A percentile compares a stretch with the other conserved stretches of the same genome.
Evolutionary conservation across 2,113 vertebrate genomes (phyloP).

Genomic region (Gavialis gangeticus): DNA sequence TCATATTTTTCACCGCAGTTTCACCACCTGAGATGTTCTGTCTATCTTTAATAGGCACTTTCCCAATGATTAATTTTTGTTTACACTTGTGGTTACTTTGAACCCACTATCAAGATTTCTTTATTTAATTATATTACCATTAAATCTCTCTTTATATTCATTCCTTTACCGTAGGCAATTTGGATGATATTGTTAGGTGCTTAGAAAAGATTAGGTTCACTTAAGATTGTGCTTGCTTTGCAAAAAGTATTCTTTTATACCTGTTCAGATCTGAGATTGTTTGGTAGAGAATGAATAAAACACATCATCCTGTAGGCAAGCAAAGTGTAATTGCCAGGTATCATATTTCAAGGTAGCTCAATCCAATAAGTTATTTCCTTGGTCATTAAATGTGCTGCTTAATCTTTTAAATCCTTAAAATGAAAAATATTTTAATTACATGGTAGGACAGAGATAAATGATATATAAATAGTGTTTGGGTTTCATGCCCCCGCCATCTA

Average conservation of each 20-base stretch:
- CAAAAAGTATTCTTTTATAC: slow-evolving; percentile 62
- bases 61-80: slow-evolving; percentile 30
- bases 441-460: not conserved
- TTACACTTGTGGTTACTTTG: slow-evolving; percentile 62
- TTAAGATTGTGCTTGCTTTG: slow-evolving; percentile 67
- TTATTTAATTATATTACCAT: slow-evolving; percentile 67
- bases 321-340: slow-evolving; percentile 72
- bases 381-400: slow-evolving; percentile 54
- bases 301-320: slow-evolving; percentile 64
- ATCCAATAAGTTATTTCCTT: slow-evolving; percentile 74
- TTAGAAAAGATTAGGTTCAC: slow-evolving; percentile 69
- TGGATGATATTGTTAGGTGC: slow-evolving; percentile 49
- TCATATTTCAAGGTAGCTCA: slow-evolving; percentile 63
- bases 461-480: slow-evolving; percentile 32
- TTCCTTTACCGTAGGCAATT: slow-evolving; percentile 52
- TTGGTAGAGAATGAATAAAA: slow-evolving; percentile 73
- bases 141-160: slow-evolving; percentile 48
- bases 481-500: not conserved
- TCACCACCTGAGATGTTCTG: slow-evolving; percentile 8
- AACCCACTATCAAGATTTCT: slow-evolving; percentile 52
- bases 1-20: not conserved
- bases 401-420: slow-evolving; percentile 65
- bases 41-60: slow-evolving; percentile 26
- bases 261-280: slow-evolving; percentile 58
- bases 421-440: slow-evolving; percentile 27